phyloP scores from a whole-genome alignment of 2,888 invertebrate species.

The Chydorus sphaericus region DNA sequence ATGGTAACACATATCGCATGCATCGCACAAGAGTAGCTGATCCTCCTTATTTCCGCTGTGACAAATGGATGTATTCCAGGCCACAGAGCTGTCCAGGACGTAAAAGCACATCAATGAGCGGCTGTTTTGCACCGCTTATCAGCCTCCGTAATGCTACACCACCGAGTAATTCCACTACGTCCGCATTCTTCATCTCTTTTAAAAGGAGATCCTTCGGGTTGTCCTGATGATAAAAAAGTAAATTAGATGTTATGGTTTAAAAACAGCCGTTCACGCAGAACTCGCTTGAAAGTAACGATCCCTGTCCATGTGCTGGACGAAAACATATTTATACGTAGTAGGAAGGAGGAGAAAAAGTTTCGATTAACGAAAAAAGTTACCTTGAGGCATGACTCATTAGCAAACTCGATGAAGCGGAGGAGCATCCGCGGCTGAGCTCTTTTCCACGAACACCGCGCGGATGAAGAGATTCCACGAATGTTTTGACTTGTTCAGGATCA shows the following conservation, averaged over 20 bases:
- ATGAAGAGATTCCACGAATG: constrained; percentile 55
- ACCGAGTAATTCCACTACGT: background rate
- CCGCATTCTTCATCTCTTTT: background rate
- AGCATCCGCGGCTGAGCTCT: constrained; percentile 60
- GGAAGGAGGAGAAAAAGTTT: background rate
- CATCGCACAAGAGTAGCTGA: constrained; percentile 84
- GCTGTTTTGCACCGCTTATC: constrained; percentile 69
- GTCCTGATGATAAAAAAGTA: background rate
- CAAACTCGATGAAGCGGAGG: constrained; percentile 46
- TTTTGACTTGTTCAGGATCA: constrained; percentile 53
- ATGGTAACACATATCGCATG: constrained; percentile 96
- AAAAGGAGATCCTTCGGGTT: constrained; percentile 2
- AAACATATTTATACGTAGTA: background rate
- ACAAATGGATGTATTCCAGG: constrained; percentile 98
- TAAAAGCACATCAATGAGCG: constrained; percentile 83
- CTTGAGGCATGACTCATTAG: constrained; percentile 40
- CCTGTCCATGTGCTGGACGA: constrained; percentile 11
- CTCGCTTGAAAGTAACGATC: constrained; percentile 10
- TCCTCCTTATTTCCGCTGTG: constrained; percentile 91
- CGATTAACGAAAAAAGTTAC: constrained; percentile 21
- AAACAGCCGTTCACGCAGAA: background rate
- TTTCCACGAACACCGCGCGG: constrained; percentile 80
- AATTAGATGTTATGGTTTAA: background rate
- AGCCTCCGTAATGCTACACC: constrained; percentile 40
- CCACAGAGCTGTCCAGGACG: constrained; percentile 78